These are phyloP conservation scores for Lissocephala sabroskyi DNA, from an alignment of 2,888 invertebrate genomes.

Conservation along the genomic window DNA sequence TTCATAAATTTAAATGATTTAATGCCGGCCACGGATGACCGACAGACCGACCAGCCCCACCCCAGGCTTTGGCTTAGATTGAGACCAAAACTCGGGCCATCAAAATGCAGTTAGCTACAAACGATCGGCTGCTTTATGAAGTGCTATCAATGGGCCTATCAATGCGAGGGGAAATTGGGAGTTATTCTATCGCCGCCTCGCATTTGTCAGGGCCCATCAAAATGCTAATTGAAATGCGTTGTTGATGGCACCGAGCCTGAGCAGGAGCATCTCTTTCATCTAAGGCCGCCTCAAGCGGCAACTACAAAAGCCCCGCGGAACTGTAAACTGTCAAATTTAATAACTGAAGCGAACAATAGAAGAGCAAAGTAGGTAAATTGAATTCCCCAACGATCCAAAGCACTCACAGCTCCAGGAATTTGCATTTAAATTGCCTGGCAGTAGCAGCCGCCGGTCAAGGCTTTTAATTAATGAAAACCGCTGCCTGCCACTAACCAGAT, in stretches of 20 bases:
- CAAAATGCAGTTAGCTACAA: constrained; percentile 24
- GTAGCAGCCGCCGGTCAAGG: constrained; percentile 13
- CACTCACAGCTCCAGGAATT: constrained; percentile 47
- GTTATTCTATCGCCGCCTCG: too few species aligned
- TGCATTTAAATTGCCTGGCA: constrained; percentile 53
- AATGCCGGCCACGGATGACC: constrained; percentile 2
- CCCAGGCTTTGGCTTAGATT: constrained; percentile 7
- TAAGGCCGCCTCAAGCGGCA: constrained; percentile 47
- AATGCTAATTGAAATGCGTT: constrained; percentile 59
- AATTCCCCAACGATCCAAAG: constrained; percentile 51
- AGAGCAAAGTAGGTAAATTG: constrained; percentile 46
- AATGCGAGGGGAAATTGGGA: too few species aligned
- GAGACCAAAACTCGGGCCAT: constrained; percentile 7
- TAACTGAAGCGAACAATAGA: constrained; percentile 60
- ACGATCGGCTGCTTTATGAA: constrained; percentile 55
- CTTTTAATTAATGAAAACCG: constrained; percentile 46
- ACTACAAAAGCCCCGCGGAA: constrained; percentile 1
- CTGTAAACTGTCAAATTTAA: constrained; percentile 64
- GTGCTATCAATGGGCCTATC: constrained; percentile 58
- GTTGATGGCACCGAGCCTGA: constrained; percentile 2
- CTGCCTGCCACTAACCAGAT: constrained; percentile 51
- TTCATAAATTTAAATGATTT: constrained; percentile 45
- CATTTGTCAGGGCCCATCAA: constrained; percentile 58
- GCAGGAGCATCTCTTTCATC: too few species aligned
- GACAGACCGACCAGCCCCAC: background rate